Evolutionary conservation across 2,888 invertebrate species (phyloP), one percentile per base, ranked within the genome.

Genomic region (Papilio demoleus): DNA sequence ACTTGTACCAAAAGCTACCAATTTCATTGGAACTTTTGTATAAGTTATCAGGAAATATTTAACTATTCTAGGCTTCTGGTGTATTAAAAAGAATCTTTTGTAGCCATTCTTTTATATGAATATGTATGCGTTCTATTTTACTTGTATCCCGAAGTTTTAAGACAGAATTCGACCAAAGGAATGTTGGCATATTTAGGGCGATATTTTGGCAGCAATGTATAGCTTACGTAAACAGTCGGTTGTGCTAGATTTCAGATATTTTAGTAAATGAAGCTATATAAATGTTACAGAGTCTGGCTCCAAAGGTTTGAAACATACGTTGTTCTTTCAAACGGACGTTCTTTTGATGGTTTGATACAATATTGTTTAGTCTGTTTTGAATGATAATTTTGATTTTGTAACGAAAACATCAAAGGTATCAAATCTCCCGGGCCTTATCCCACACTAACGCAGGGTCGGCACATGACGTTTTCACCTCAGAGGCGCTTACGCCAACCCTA

Each of bases 131-230:
- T 61, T 61, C 60, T 42, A 61, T 42, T 61, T 40, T 40, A 36
- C 60, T 47, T 63, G 19, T 61, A 27, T 63, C 47, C 45, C 47
- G 22, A 19, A 58, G 24, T 38, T 31, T 27, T 24, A 19, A 22
- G 38, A 45, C 63, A 38, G 63, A 63, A 63, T 38, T 58, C 63
- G 63, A 58, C 47, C 68, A 68, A 27, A 63, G 63, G 58, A 58
- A 68, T 68, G 42, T 45, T 63, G 56, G 58, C 27, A 64, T 68
- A 42, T 58, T 58, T 58, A 9, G 36, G 38, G 14, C 19, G 38
- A 14, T 47, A 38, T 64, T 68, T 63, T 64, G 68, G 68, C 63
- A 68, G 58, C 59, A 27, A 45, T n/a, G 38, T 56, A 19, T n/a
- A 36, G 11, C 12, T 59, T 47, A 61, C 58, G 47, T 59, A 68